These are phyloP conservation scores for Strigops habroptila DNA, from an alignment of 2,113 vertebrate species.

Conservation along the genomic window DNA sequence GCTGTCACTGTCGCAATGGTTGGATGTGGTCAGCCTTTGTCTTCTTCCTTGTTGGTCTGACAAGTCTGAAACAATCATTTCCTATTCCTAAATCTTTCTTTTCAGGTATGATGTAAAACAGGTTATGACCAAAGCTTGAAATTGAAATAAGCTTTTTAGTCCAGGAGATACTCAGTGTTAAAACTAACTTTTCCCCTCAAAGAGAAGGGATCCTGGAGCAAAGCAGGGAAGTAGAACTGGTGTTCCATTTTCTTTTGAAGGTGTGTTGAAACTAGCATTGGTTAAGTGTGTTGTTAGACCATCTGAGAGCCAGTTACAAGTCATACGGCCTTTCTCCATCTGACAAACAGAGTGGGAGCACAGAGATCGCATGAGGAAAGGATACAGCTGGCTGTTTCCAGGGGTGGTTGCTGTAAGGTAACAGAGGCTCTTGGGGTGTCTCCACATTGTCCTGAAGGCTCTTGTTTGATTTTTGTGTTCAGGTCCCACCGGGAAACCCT, in stretches of 20 bases:
- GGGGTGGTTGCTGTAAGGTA: background rate
- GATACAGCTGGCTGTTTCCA: background rate
- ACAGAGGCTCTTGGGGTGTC: background rate
- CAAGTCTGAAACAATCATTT: background rate
- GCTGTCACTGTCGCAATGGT: background rate
- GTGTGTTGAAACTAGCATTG: background rate
- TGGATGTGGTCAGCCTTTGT: background rate
- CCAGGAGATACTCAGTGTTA: background rate
- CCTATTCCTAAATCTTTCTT: background rate
- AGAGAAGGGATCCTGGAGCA: background rate
- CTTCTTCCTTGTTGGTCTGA: background rate
- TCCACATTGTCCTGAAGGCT: background rate
- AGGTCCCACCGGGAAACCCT: constrained; percentile 73
- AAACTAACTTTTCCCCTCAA: background rate
- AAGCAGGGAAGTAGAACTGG: background rate
- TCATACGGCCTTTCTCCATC: background rate
- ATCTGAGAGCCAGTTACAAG: background rate
- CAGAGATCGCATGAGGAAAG: background rate
- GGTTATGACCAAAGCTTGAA: background rate
- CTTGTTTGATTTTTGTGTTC: background rate
- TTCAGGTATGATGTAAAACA: background rate
- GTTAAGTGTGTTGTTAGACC: background rate
- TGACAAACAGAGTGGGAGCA: background rate
- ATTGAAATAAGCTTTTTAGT: background rate
- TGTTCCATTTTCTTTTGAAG: background rate